Percentiles rank a stretch among this genome's conserved stretches.
phyloP scores from a whole-genome alignment of 2,113 vertebrate genomes.

The Erythrolamprus reginae region DNA sequence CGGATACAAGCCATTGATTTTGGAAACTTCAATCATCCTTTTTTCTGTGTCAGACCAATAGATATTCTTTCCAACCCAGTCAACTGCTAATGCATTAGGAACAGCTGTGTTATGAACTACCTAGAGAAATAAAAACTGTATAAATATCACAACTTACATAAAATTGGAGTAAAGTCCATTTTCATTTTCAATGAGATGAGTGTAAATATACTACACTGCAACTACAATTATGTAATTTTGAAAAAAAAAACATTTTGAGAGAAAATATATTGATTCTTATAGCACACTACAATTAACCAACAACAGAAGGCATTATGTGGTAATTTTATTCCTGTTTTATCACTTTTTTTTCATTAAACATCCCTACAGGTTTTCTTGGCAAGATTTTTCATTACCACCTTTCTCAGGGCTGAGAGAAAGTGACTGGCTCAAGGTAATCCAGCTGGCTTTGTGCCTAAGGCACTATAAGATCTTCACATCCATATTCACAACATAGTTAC shows the following conservation, averaged over 20 bases:
- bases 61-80: conserved; percentile 98
- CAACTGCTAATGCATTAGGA: conserved; percentile 90
- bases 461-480: background rate
- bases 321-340: background rate
- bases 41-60: conserved; percentile 96
- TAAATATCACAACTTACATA: conserved; percentile 18
- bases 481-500: background rate
- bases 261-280: background rate
- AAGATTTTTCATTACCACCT: background rate
- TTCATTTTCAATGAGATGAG: background rate
- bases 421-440: background rate
- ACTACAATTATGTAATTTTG: background rate
- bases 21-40: conserved; percentile 95
- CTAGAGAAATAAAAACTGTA: conserved; percentile 63
- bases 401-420: too few relatives aligned
- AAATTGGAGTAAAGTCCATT: background rate
- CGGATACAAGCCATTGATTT: conserved; percentile 91
- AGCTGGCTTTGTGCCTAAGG: background rate
- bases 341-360: background rate
- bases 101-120: conserved; percentile 91
- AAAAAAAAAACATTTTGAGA: conserved; percentile 2
- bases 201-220: background rate
- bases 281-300: background rate
- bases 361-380: background rate
- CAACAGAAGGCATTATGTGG: background rate